A percentile compares a stretch with the other conserved stretches of the same genome.
Evolutionary conservation across 2,888 invertebrate genomes (phyloP).

Genomic region (Nomada lathburiana): DNA sequence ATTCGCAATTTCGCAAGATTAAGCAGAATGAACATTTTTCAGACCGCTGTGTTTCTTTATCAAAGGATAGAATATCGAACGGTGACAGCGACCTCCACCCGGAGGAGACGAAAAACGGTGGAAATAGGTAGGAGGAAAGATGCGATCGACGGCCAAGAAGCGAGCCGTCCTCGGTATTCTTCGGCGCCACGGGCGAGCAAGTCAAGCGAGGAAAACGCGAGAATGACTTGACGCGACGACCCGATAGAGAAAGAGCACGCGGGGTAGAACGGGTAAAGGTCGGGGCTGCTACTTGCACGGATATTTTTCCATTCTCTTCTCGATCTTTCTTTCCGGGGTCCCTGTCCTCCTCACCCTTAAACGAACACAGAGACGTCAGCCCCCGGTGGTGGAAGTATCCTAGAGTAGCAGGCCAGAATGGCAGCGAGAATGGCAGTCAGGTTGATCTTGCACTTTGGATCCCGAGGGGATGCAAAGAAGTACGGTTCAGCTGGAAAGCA

Average conservation of each 20-base stretch:
- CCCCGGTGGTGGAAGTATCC: conserved; percentile 56
- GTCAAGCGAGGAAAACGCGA: conserved; percentile 57
- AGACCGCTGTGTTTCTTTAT: neutral
- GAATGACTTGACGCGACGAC: conserved; percentile 61
- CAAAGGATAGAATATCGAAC: no score
- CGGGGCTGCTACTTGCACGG: conserved; percentile 50
- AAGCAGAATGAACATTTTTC: no score
- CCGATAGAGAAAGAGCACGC: neutral
- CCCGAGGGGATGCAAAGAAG: conserved; percentile 69
- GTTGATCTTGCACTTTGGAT: conserved; percentile 70
- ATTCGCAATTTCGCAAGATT: no score
- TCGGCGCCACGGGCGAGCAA: conserved; percentile 56
- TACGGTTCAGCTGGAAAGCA: conserved; percentile 67
- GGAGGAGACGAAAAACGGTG: no score
- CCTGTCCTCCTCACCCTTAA: conserved; percentile 62
- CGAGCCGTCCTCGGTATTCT: conserved; percentile 37
- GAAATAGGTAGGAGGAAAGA: neutral
- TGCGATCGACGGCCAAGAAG: conserved; percentile 14
- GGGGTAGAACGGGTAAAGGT: conserved; percentile 24
- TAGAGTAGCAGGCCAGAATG: conserved; percentile 64
- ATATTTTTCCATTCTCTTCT: conserved; percentile 64
- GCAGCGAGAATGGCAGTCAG: conserved; percentile 67
- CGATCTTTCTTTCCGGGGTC: conserved; percentile 55
- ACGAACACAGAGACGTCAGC: conserved; percentile 44
- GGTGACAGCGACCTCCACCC: neutral